A percentile compares a stretch with the other conserved stretches of the same genome.
Conservation (phyloP, 2,888 invertebrate species). For the Epirrita christyi region DNA sequence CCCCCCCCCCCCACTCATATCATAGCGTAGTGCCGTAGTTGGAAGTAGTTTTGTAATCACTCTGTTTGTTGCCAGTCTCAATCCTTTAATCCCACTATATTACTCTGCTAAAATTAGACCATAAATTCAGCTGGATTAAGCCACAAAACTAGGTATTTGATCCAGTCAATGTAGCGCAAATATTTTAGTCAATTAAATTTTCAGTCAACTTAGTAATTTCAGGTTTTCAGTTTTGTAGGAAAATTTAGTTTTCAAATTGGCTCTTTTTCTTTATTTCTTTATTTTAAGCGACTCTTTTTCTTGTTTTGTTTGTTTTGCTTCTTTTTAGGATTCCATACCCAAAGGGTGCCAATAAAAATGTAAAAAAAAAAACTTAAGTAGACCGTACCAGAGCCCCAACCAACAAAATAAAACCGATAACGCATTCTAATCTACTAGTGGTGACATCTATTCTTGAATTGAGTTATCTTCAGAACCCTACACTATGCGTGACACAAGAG, state of each 20-base stretch:
- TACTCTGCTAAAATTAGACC: constrained; percentile 18
- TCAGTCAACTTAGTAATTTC: background rate
- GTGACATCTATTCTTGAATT: too few relatives aligned
- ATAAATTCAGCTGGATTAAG: constrained; percentile 24
- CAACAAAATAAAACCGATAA: too few relatives aligned
- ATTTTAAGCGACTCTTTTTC: too few relatives aligned
- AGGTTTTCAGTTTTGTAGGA: too few relatives aligned
- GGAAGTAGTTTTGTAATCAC: constrained; percentile 12
- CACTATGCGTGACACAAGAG: too few relatives aligned
- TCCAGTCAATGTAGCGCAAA: constrained; percentile 2
- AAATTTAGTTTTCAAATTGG: background rate
- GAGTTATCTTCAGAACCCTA: too few relatives aligned
- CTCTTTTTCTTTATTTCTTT: background rate
- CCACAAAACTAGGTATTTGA: constrained; percentile 9
- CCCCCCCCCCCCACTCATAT: background rate
- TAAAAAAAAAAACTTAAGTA: too few relatives aligned
- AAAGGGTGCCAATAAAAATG: too few relatives aligned
- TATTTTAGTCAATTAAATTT: background rate
- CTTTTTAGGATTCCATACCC: too few relatives aligned
- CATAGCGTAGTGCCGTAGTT: background rate
- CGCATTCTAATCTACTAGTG: too few relatives aligned
- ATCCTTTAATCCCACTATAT: constrained; percentile 12
- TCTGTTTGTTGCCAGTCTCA: constrained; percentile 17
- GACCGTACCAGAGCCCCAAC: too few relatives aligned
- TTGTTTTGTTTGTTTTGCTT: too few relatives aligned